Base-by-base conservation (phyloP, 2,113 vertebrate genomes). In the Notothenia rossii region DNA sequence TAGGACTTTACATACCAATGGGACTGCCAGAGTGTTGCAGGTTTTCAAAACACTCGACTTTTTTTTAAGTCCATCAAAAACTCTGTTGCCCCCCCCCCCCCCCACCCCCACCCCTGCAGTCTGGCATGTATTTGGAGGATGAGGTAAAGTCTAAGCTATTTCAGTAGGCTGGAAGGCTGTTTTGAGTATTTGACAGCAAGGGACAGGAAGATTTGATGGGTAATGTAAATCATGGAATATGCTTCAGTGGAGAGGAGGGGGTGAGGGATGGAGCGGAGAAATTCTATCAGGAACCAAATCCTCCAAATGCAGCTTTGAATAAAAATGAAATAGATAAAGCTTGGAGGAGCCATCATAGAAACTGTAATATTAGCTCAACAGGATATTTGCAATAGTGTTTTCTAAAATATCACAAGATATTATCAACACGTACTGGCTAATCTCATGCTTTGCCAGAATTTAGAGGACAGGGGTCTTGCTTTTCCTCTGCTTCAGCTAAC, bases 1-100 rank as follows among this genome's bases (percentile, higher is more conserved):
- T 72, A 77, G 78, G 83, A 88, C 86, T 93, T 92, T 83, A 87
- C 91, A 94, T 93, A 88, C 81, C 82, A 92, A 91, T 92, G 80
- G 83, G 87, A 90, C 61, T 58, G 66, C 51, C 79, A 60, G 81
- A 83, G 70, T 82, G 88, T 82, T 85, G n/a, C 79, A 69, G 75
- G 63, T 81, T 87, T 88, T 77, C 63, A 85, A 90, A 91, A 84
- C 75, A 79, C 53, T 62, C 15, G 75, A 77, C 36, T 40, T 40
- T 7, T 25, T 36, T 36, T 36, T 36, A 36, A 36, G 36, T 36
- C 7, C 36, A 36, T 36, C 36, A 36, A 36, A 83, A 72, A 25
- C 45, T 72, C 76, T n/a, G 10, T 61, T 15, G 36, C 36, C 4
- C 36, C 36, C 33, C 33, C 6, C 4, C 33, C 33, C 5, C 33